Evolutionary conservation across 1,140 invertebrate species (phyloP), one percentile per base, ranked within the genome.

Genomic region (Holotrichia oblita): DNA sequence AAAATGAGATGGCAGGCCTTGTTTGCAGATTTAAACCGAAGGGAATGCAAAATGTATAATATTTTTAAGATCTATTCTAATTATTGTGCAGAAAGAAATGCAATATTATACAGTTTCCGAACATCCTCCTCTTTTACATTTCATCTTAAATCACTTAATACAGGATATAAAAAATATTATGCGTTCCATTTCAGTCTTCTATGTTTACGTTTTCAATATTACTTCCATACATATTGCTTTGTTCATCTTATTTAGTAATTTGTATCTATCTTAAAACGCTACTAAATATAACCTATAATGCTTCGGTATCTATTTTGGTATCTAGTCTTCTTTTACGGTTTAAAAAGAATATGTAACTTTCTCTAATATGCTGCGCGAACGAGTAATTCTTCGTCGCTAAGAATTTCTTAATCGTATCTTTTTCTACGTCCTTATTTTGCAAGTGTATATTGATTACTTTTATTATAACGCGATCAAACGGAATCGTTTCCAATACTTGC

Each of bases 401-500:
- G 77, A 86, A 86, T 61, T 85, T 84, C 24, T 84, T 85, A 48
- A 87, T 83, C 3, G 83, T 85, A 73, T 83, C 83, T 73, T 84
- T 86, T 78, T 87, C 85, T 2, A 80, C 17, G 24, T 85, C 83
- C 59, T 81, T 84, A 9, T 79, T 78, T 17, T 74, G 73, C 48
- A 87, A 81, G 73, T 86, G 82, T 12, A 87, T 83, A 6, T 81
- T 81, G 44, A 90, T 89, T 40, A 89, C 82, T 79, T 89, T 85
- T 79, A 90, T 88, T 81, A 86, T 86, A 14, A 90, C 86, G 80
- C 86, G 84, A 78, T 89, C 86, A 79, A 89, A 89, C 34, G 89
- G 89, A 80, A 90, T 83, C 69, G 89, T 89, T 85, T 89, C 88
- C 79, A 90, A 81, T 48, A 90, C 88, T 84, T 89, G 81, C 78